phyloP scores from a whole-genome alignment of 2,888 invertebrate species.

The Erebia palarica region DNA sequence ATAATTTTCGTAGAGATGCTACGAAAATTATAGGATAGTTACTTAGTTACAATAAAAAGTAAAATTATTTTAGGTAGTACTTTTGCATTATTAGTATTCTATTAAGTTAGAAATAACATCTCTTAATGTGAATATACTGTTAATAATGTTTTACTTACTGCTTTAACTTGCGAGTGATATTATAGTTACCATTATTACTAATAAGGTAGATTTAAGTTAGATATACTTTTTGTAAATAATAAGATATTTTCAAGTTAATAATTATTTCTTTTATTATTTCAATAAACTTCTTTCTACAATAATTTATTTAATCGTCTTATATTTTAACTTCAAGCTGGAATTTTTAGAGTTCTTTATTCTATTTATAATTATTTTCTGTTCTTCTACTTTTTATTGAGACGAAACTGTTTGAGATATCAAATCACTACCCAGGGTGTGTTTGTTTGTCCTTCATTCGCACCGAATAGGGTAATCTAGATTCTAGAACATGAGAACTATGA shows the following conservation, averaged over 20 bases:
- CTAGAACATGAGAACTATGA: too few relatives aligned
- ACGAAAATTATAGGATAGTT: background rate
- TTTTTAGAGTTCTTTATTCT: too few relatives aligned
- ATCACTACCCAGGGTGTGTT: too few relatives aligned
- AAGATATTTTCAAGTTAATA: background rate
- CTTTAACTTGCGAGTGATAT: constrained; percentile 28
- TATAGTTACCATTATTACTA: constrained; percentile 21
- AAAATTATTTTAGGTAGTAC: background rate
- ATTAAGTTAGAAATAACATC: background rate
- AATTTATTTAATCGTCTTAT: too few relatives aligned
- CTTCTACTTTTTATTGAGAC: too few relatives aligned
- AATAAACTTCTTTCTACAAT: background rate
- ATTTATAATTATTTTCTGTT: too few relatives aligned
- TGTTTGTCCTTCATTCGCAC: too few relatives aligned
- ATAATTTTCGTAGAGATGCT: too few relatives aligned
- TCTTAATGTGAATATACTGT: background rate
- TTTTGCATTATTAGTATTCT: background rate
- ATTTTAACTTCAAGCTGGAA: too few relatives aligned
- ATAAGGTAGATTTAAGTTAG: constrained; percentile 16
- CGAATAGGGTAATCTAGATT: too few relatives aligned
- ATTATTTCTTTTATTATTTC: background rate
- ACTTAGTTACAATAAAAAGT: background rate
- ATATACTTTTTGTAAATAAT: constrained; percentile 28
- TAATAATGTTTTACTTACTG: constrained; percentile 8
- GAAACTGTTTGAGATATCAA: too few relatives aligned